phyloP scores from a whole-genome alignment of 2,113 vertebrate genomes.

The Callaeas wilsoni region DNA sequence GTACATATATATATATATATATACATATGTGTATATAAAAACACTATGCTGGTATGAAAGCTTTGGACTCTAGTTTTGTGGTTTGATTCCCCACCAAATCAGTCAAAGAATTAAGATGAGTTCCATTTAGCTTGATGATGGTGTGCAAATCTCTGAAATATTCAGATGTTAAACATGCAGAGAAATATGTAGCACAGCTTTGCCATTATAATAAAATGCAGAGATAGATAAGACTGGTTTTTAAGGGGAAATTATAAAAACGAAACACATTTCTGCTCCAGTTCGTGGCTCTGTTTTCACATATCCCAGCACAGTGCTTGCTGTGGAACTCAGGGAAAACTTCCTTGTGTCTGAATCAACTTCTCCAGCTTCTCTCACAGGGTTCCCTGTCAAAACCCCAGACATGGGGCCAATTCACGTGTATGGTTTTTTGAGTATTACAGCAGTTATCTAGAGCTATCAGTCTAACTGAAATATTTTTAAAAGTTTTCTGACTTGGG shows the following conservation, averaged over 20 bases:
- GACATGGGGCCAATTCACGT: neutral
- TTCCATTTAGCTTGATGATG: neutral
- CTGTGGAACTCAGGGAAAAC: neutral
- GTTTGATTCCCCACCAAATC: neutral
- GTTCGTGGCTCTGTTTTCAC: neutral
- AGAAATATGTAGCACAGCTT: neutral
- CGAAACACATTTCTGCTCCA: neutral
- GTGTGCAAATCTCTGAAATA: neutral
- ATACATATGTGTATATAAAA: neutral
- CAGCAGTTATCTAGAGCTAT: neutral
- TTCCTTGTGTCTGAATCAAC: neutral
- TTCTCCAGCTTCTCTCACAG: neutral
- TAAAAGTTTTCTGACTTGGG: neutral
- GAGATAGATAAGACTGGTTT: neutral
- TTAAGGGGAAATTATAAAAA: neutral
- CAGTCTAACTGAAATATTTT: neutral
- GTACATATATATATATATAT: rapidly evolving
- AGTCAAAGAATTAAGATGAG: neutral
- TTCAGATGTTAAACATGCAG: neutral
- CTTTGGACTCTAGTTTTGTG: neutral
- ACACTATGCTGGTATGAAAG: neutral
- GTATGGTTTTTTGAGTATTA: neutral
- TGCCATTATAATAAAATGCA: neutral
- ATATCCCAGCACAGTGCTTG: neutral
- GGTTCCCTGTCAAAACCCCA: neutral